These are phyloP conservation scores for Diplodus puntazzo DNA, from an alignment of 2,797 vertebrate species.

Conservation along the genomic window DNA sequence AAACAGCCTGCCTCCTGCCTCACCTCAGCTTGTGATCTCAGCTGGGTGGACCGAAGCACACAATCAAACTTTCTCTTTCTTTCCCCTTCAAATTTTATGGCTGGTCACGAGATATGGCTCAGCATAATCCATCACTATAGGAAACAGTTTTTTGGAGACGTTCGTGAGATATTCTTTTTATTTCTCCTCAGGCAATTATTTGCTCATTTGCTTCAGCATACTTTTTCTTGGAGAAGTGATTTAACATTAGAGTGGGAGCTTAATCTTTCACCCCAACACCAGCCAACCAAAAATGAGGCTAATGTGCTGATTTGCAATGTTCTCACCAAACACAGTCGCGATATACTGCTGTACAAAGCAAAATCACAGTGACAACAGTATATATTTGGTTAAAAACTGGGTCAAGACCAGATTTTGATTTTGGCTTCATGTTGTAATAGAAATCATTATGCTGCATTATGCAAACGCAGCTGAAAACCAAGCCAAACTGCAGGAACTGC, in stretches of 20 bases:
- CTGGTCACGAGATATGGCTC: slow-evolving; percentile 23
- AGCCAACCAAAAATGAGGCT: neutral
- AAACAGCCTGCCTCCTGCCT: slow-evolving; percentile 29
- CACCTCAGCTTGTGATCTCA: slow-evolving; percentile 45
- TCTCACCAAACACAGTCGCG: neutral
- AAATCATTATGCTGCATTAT: slow-evolving; percentile 14
- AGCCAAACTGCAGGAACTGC: neutral
- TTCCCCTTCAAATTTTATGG: slow-evolving; percentile 3
- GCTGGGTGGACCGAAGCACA: slow-evolving; percentile 31
- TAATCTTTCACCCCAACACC: neutral
- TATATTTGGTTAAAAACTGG: neutral
- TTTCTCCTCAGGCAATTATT: slow-evolving; percentile 8
- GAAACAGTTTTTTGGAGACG: slow-evolving; percentile 23
- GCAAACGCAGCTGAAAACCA: neutral
- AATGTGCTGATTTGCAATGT: neutral
- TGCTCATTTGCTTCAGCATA: slow-evolving; percentile 18
- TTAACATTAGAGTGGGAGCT: slow-evolving; percentile 2
- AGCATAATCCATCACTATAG: slow-evolving; percentile 14
- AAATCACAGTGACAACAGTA: neutral
- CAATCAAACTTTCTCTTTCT: neutral
- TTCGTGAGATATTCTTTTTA: slow-evolving; percentile 12
- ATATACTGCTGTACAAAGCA: neutral
- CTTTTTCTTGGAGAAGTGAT: slow-evolving; percentile 14
- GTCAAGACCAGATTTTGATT: slow-evolving; percentile 1
- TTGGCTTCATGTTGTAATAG: slow-evolving; percentile 1